These are phyloP conservation scores for Heliconius charithonia DNA, from an alignment of 2,888 invertebrate genomes.

Conservation along the genomic window DNA sequence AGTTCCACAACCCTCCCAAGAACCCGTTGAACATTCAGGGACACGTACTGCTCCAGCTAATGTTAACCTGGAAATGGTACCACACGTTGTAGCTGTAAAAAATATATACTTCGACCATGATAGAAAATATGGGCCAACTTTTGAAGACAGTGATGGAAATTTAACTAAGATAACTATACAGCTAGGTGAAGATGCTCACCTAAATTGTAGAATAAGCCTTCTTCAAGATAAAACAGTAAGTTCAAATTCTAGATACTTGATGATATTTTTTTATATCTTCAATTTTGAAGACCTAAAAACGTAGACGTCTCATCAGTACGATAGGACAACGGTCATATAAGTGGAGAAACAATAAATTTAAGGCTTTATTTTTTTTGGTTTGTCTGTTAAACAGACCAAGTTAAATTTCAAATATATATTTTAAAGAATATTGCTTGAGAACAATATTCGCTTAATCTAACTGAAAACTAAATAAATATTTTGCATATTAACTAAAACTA, in stretches of 20 bases:
- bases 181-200: conserved; percentile 87
- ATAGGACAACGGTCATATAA: neutral
- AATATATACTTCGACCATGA: conserved; percentile 80
- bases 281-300: neutral
- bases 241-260: neutral
- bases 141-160: conserved; percentile 85
- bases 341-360: neutral
- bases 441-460: no score
- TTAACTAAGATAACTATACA: conserved; percentile 89
- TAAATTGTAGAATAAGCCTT: conserved; percentile 89
- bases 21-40: conserved; percentile 49
- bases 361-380: neutral
- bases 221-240: conserved; percentile 90
- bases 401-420: no score
- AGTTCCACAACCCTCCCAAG: conserved; percentile 71
- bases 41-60: conserved; percentile 49
- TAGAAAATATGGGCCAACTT: conserved; percentile 88
- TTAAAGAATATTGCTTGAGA: no score
- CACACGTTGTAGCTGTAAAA: conserved; percentile 71
- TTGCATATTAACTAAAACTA: no score
- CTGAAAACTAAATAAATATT: no score
- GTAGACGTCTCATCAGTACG: neutral
- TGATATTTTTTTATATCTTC: neutral
- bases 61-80: conserved; percentile 62
- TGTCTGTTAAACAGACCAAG: no score